Percentiles rank a stretch among this genome's conserved stretches.
Evolutionary conservation across 2,113 vertebrate species (phyloP).

Genomic region (Aegithalos caudatus): DNA sequence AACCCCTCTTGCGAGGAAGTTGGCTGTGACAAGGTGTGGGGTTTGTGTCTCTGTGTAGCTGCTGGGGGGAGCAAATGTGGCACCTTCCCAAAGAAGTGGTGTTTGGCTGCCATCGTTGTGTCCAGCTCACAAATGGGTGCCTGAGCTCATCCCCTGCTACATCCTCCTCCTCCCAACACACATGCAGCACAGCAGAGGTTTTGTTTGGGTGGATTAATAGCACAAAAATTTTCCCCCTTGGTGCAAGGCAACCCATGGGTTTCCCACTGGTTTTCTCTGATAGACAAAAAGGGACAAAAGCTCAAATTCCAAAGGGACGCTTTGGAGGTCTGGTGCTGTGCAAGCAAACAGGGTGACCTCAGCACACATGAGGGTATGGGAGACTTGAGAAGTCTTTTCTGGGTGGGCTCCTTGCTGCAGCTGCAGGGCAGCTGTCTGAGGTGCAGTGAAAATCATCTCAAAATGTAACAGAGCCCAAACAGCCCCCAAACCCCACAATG

Average conservation of each 20-base stretch:
- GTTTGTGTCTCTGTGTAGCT: background rate
- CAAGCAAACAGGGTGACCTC: background rate
- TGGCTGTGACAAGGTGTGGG: background rate
- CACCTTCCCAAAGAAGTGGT: background rate
- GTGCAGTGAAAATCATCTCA: background rate
- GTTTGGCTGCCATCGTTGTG: background rate
- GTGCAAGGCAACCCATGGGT: fast-evolving
- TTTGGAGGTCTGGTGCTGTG: background rate
- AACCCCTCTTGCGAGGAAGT: background rate
- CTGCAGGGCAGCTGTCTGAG: background rate
- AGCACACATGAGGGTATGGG: no score
- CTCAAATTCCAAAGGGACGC: fast-evolving
- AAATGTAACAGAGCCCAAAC: background rate
- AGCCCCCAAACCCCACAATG: background rate
- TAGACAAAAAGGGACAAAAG: background rate
- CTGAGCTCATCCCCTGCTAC: background rate
- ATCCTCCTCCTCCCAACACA: background rate
- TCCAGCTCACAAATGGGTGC: fast-evolving
- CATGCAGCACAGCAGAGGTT: background rate
- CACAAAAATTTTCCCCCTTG: background rate
- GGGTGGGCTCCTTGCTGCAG: background rate
- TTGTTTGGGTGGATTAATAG: background rate
- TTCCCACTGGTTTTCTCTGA: background rate
- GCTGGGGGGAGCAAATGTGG: background rate
- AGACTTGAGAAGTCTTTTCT: background rate